Evolutionary conservation across 2,113 vertebrate species (phyloP).

Genomic region (Grantiella picta): DNA sequence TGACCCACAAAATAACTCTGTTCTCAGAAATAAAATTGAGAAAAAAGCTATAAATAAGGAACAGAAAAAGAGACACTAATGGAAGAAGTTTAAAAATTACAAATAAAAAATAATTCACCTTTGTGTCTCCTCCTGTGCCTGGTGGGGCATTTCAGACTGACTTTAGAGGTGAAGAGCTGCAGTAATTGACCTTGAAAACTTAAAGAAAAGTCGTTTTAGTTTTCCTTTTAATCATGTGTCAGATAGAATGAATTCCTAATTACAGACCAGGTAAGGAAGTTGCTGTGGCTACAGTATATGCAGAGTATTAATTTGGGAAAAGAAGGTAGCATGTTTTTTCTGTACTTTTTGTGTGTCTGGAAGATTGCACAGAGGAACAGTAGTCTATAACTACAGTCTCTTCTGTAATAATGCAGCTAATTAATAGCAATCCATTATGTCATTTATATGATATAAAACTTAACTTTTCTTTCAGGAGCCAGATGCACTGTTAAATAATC

Average conservation of each 20-base stretch:
- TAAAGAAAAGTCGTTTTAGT: not conserved
- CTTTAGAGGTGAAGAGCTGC: not conserved
- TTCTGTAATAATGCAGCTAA: conserved; percentile 6
- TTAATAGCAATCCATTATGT: conserved; percentile 24
- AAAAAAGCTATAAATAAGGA: not conserved
- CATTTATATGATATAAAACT: not conserved
- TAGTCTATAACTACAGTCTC: not conserved
- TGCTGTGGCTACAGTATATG: not conserved
- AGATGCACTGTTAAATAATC: not conserved
- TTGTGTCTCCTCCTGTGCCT: not conserved
- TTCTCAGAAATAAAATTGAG: not conserved
- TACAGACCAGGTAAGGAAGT: not conserved
- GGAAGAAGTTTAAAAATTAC: not conserved
- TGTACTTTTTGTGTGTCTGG: not conserved
- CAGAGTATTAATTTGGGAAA: not conserved
- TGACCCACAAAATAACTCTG: not conserved
- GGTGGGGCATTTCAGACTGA: not conserved
- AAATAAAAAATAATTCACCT: not conserved
- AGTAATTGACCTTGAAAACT: not conserved
- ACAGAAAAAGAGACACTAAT: not conserved
- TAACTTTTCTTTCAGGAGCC: conserved; percentile 8
- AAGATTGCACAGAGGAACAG: not conserved
- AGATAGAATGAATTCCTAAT: not conserved
- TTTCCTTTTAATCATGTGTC: not conserved
- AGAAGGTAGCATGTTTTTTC: not conserved